Evolutionary conservation across 2,888 invertebrate genomes (phyloP).

Genomic region (Brachyptera risi): DNA sequence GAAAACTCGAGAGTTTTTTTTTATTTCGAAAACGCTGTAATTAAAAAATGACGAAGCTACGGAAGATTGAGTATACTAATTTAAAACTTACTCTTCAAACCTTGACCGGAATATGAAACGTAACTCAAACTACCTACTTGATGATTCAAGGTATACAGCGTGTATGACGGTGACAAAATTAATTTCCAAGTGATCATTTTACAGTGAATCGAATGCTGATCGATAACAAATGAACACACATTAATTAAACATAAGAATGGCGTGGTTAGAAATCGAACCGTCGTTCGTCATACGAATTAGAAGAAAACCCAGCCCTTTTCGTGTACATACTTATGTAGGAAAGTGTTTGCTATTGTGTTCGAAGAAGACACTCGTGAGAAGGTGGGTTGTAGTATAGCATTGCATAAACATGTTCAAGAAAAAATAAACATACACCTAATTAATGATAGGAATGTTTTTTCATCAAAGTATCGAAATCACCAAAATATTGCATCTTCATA

Average conservation of each 20-base stretch:
- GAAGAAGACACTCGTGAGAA: no score
- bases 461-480: no score
- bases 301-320: constrained; percentile 11
- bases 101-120: constrained; percentile 2
- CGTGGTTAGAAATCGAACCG: constrained; percentile 4
- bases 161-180: background rate
- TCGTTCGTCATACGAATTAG: no score
- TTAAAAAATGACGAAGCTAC: constrained; percentile 8
- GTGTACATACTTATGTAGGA: no score
- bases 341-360: no score
- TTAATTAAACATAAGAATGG: constrained; percentile 26
- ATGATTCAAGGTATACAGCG: background rate
- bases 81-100: constrained; percentile 6
- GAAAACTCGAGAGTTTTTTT: no score
- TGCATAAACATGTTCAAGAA: no score
- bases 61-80: background rate
- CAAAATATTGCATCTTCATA: no score
- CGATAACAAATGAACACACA: background rate
- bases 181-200: constrained; percentile 6
- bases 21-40: constrained; percentile 12
- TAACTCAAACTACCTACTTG: background rate
- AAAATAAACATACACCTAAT: no score
- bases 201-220: background rate
- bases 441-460: no score
- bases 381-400: no score